Evolutionary conservation across 2,888 invertebrate genomes (phyloP), one percentile per base, ranked within the genome.

Genomic region (Eupelmus urozonus): DNA sequence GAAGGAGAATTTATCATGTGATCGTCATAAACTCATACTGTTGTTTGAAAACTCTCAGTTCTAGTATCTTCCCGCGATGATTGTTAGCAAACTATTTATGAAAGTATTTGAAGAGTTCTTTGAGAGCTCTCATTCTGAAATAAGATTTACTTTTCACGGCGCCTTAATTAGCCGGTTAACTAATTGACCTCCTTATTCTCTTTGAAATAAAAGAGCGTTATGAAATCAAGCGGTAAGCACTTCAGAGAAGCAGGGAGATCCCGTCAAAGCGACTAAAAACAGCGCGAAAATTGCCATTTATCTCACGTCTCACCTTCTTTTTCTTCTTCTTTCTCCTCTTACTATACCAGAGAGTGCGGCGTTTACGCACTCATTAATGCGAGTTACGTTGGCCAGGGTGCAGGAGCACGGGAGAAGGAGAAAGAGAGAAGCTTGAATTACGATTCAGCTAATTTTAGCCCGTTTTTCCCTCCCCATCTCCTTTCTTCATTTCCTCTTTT

Each of bases 321-420:
- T 16, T 16, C 13, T 45, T 65, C 66, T 53, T 11, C 27, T 27
- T 63, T 23, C 4, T 42, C 13, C 45, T 63, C 23, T 45, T 49
- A 13, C n/a, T n/a, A 18, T 45, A n/a, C 16, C 53, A 13, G 18
- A 27, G 25, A 29, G 27, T 7, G 49, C 27, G 45, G 83, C 87
- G 85, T 86, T 87, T 84, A 86, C 84, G 82, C 83, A 80, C 85
- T 86, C 87, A 86, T 87, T 87, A 85, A 87, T 85, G 84, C 85
- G 85, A 85, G 83, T 85, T 85, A 84, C 84, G 82, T 83, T 83
- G 81, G 34, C 25, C 57, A 29, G 81, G 82, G 83, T 81, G n/a
- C n/a, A n/a, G n/a, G n/a, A n/a, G n/a, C n/a, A n/a, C n/a, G n/a
- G n/a, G n/a, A n/a, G n/a, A n/a, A n/a, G n/a, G n/a, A n/a, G n/a